A percentile compares a stretch with the other conserved stretches of the same genome.
phyloP scores from a whole-genome alignment of 2,113 vertebrate species.

The Nesogale talazaci region DNA sequence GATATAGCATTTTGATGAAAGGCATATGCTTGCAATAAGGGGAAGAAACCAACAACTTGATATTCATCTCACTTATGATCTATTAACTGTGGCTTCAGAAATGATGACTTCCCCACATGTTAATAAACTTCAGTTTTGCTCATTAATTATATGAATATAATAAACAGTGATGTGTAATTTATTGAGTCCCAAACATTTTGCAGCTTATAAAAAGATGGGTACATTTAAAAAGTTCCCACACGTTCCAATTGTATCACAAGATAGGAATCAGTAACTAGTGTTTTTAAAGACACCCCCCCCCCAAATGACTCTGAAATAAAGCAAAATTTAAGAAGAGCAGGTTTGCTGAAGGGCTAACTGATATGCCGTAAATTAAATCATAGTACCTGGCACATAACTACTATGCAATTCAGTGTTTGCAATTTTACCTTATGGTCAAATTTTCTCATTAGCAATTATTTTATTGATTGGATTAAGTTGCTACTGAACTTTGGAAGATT shows the following conservation, averaged over 20 bases:
- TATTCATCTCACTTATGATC: neutral
- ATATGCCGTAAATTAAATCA: too few species aligned
- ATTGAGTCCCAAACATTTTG: too few species aligned
- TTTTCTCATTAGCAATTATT: fast-evolving
- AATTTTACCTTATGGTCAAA: too few species aligned
- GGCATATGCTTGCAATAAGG: neutral
- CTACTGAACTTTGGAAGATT: neutral
- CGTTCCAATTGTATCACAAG: neutral
- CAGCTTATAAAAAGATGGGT: neutral
- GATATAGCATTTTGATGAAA: too few species aligned
- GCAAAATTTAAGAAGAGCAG: neutral
- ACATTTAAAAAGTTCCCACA: neutral
- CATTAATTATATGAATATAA: too few species aligned
- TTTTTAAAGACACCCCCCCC: neutral
- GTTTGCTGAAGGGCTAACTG: neutral
- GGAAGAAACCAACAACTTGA: too few species aligned
- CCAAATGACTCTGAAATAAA: fast-evolving
- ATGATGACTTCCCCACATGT: fast-evolving
- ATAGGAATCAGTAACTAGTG: fast-evolving
- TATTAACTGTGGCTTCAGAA: too few species aligned
- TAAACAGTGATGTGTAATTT: fast-evolving
- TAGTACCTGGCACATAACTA: neutral
- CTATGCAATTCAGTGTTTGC: neutral
- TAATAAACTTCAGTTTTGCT: neutral
- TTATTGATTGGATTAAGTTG: neutral